Base-by-base conservation (phyloP, 2,888 invertebrate species). In the Scotopteryx bipunctaria region DNA sequence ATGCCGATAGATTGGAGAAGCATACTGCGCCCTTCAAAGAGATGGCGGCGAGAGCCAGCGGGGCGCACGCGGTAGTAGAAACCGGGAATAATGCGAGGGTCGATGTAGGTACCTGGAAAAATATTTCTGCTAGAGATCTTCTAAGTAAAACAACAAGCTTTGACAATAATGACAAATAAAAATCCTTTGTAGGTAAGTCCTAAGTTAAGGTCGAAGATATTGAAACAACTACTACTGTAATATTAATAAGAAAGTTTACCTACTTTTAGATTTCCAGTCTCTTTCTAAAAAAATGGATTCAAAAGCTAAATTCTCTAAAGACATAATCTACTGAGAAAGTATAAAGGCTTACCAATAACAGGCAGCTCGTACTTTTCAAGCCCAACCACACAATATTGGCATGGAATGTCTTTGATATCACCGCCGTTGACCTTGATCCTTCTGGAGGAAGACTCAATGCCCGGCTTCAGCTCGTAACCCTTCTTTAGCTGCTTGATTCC, bases 11-110 rank as follows among this genome's bases (percentile, higher is more conserved):
- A 93, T 50, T 92, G 85, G 25, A 95, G 85, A 40, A 91, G 81
- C 47, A 94, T 76, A 35, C 94, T 91, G 52, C 93, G 91, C 0
- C 94, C 94, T 46, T 91, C 89, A 73, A 95, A 95, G 5, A 95
- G 85, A 64, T 92, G 92, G 27, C 92, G 91, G 35, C 92, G 91
- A 60, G 91, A 88, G 56, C 92, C 92, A n/a, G 93, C 93, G 1
- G 94, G 93, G 3, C 95, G 92, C 3, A 95, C 93, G 54, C 92
- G 91, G 84, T 95, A 95, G 65, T 91, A 84, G 83, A 95, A 95
- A 14, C 95, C 95, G 52, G 95, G 93, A 57, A 94, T 84, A 54
- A 95, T 92, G 59, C 94, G 91, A 35, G 93, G 91, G 73, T 95
- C 95, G 3, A 95, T 92, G 69, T 92, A 95, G 2, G 95, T 95